Conservation (phyloP, 2,888 invertebrate species). For the Orgyia antiqua region DNA sequence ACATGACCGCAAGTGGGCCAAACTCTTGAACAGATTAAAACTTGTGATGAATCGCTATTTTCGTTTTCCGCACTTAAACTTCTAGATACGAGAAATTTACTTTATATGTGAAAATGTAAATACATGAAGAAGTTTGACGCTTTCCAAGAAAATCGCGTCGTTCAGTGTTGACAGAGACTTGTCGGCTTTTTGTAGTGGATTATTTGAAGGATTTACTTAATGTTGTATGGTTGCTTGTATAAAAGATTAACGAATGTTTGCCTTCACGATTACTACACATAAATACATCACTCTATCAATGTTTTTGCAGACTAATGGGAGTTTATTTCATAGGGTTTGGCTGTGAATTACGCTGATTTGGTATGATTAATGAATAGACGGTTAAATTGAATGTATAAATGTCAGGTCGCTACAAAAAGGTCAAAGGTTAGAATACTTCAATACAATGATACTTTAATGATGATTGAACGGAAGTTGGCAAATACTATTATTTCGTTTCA, state of each 20-base stretch:
- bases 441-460: slow-evolving; percentile 28
- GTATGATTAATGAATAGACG: slow-evolving; percentile 39
- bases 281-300: slow-evolving; percentile 42
- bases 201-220: slow-evolving; percentile 72
- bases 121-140: slow-evolving; percentile 60
- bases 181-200: slow-evolving; percentile 66
- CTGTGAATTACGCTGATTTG: slow-evolving; percentile 9
- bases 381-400: slow-evolving; percentile 40
- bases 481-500: no score
- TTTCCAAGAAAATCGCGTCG: slow-evolving; percentile 62
- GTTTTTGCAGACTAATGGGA: slow-evolving; percentile 47
- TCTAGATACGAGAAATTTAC: slow-evolving; percentile 64
- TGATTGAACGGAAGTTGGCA: slow-evolving; percentile 22
- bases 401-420: slow-evolving; percentile 31
- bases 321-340: slow-evolving; percentile 25
- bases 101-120: slow-evolving; percentile 71
- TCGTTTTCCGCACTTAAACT: slow-evolving; percentile 59
- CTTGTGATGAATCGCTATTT: slow-evolving; percentile 74
- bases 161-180: slow-evolving; percentile 67
- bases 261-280: slow-evolving; percentile 42
- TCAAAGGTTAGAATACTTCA: slow-evolving; percentile 27
- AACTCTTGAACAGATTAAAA: slow-evolving; percentile 72
- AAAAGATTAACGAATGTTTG: slow-evolving; percentile 59
- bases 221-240: slow-evolving; percentile 58
- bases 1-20: slow-evolving; percentile 53